Base-by-base conservation (phyloP, 1,140 invertebrate genomes). In the Drosophila willistoni region DNA sequence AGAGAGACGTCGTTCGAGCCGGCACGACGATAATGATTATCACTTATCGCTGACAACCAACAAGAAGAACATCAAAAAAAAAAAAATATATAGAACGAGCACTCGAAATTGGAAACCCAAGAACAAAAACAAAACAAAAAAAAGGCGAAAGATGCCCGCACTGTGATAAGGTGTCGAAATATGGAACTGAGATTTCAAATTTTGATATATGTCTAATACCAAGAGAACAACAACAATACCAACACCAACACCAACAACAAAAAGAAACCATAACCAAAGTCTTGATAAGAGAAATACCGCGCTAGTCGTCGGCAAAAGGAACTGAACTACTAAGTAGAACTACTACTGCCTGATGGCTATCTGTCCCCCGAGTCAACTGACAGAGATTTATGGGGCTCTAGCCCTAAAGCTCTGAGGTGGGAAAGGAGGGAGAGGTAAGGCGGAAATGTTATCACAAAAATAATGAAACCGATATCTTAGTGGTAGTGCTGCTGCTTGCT, bases 371-470 rank as follows among this genome's bases (percentile, higher is more conserved):
- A 51, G 44, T 51, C 17, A 51, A 41, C 67, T 77, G 84, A 86
- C 83, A 86, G 81, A 86, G 83, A 86, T 87, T 89, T 87, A 87
- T 87, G 73, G 73, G 71, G 61, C 69, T 71, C 54, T 39, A 54
- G 25, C 39, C 29, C 5, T 29, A 39, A 39, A 39, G 36, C 36
- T 39, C 9, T 13, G 19, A 71, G 56, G 60, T 39, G 2, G 34
- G 14, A 39, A 13, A 1, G 25, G n/a, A 19, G n/a, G 2, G 7
- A 14, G 3, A 7, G 14, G 17, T 7, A 10, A 7, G 56, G 56
- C 29, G 6, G 33, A 19, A 42, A 14, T 19, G 59, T 73, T 75
- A 76, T 76, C 73, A 70, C 47, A 51, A 39, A 70, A 57, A 42
- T 68, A 81, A 71, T 54, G 72, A 64, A 76, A 75, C 63, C 73